Evolutionary conservation across 2,888 invertebrate species (phyloP), one percentile per base, ranked within the genome.

Genomic region (Dolichopus griseipennis): DNA sequence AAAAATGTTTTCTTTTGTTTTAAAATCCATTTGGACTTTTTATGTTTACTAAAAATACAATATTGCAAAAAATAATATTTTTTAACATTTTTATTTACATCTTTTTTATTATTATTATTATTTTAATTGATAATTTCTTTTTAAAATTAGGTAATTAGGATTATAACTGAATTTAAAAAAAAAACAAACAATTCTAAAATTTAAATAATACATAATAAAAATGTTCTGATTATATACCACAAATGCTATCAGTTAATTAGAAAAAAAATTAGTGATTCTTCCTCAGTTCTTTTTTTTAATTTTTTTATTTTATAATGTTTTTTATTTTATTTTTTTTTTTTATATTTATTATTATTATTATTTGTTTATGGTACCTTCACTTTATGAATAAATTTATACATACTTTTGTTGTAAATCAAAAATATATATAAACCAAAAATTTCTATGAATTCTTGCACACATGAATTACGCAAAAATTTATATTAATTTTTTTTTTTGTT

Each of bases 11-110:
- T 27, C 3, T 27, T 27, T 27, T 27, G 27, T 27, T 27, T 27
- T 27, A 2, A 27, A 27, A 27, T 27, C 27, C 27, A 27, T 27
- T 27, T 27, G 27, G 27, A 27, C 27, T 41, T 41, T 12, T 41
- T 41, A 12, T 41, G 15, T 41, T 41, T 41, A 15, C 41, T 41
- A 41, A 41, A 52, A 18, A 52, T 52, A 52, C 52, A 52, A 52
- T 52, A 18, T 52, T 52, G 18, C n/a, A 15, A 52, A 52, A 27
- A 27, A 52, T 52, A 52, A 12, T 52, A 15, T 18, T 52, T 52
- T n/a, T 52, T 52, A 52, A 52, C 52, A 52, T 52, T 52, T 52
- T 52, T 52, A 52, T 52, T 52, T 52, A 52, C 52, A 52, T 52
- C 4, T 18, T 52, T n/a, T 52, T 52, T 18, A 37, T 37, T 37